Evolutionary conservation across 1,140 invertebrate species (phyloP).

Genomic region (Rhagoletis pomonella): DNA sequence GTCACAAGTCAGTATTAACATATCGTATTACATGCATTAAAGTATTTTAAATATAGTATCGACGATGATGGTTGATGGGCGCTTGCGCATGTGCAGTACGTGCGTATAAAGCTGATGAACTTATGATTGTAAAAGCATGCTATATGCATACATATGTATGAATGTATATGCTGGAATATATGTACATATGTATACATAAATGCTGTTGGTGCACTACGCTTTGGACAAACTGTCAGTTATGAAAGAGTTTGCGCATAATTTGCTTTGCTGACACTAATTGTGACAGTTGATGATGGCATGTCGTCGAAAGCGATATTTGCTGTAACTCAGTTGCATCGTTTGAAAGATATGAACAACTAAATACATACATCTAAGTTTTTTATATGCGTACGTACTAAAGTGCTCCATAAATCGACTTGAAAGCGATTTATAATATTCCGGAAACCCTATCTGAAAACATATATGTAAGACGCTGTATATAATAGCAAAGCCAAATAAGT

Average conservation of each 20-base stretch:
- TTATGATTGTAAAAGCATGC: too few species aligned
- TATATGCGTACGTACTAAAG: background rate
- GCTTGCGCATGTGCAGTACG: conserved; percentile 5
- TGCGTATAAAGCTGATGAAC: too few species aligned
- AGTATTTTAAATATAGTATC: conserved; percentile 18
- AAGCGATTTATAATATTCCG: too few species aligned
- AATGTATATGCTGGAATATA: background rate
- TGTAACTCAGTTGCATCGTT: conserved; percentile 25
- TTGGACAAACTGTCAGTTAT: conserved; percentile 35
- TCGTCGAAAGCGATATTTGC: conserved; percentile 41
- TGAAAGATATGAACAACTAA: too few species aligned
- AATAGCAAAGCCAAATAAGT: too few species aligned
- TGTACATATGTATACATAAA: background rate
- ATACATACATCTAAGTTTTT: too few species aligned
- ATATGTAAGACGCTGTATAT: too few species aligned
- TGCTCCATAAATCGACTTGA: background rate
- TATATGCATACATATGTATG: background rate
- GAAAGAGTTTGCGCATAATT: conserved; percentile 49
- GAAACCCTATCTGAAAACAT: too few species aligned
- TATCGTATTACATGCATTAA: conserved; percentile 49
- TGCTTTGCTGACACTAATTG: conserved; percentile 49
- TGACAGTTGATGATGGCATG: conserved; percentile 48
- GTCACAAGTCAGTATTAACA: conserved; percentile 39
- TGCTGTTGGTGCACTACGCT: background rate
- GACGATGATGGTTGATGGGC: conserved; percentile 33